A percentile compares a stretch with the other conserved stretches of the same genome.
Evolutionary conservation across 2,888 invertebrate genomes (phyloP).

Genomic region (Lathronympha strigana): DNA sequence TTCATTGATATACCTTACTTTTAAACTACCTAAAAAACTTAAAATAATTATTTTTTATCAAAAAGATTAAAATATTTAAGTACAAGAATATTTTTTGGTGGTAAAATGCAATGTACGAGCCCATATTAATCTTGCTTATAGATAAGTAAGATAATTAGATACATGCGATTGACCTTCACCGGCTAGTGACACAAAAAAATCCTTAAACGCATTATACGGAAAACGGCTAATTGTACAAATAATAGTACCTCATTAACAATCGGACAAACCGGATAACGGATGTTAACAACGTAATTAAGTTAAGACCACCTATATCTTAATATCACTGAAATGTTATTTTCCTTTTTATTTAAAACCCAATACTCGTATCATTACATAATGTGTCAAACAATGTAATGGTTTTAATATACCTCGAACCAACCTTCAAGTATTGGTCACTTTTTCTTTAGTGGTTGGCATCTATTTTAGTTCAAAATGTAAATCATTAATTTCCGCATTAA

Average conservation of each 20-base stretch:
- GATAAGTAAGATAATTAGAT: not conserved
- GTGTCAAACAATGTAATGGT: too few species aligned
- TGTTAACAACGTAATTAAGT: not conserved
- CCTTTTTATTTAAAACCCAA: not conserved
- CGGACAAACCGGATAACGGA: not conserved
- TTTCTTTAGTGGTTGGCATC: too few species aligned
- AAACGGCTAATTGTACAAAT: not conserved
- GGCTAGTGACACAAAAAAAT: not conserved
- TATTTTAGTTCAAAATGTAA: too few species aligned
- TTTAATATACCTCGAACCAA: too few species aligned
- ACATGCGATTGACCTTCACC: not conserved
- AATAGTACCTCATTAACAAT: slow-evolving; percentile 1
- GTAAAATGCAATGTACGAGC: slow-evolving; percentile 54
- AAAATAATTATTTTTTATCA: slow-evolving; percentile 43
- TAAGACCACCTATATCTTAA: not conserved
- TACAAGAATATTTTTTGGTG: slow-evolving; percentile 65
- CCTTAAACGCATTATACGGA: not conserved
- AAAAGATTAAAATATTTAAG: slow-evolving; percentile 59
- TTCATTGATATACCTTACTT: slow-evolving; percentile 33
- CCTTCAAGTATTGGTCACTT: too few species aligned
- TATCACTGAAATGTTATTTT: not conserved
- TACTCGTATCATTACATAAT: too few species aligned
- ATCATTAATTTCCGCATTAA: too few species aligned
- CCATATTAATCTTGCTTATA: slow-evolving; percentile 8
- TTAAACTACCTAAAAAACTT: slow-evolving; percentile 43